Conservation (phyloP, 2,888 invertebrate genomes). For the Formica aserva region DNA sequence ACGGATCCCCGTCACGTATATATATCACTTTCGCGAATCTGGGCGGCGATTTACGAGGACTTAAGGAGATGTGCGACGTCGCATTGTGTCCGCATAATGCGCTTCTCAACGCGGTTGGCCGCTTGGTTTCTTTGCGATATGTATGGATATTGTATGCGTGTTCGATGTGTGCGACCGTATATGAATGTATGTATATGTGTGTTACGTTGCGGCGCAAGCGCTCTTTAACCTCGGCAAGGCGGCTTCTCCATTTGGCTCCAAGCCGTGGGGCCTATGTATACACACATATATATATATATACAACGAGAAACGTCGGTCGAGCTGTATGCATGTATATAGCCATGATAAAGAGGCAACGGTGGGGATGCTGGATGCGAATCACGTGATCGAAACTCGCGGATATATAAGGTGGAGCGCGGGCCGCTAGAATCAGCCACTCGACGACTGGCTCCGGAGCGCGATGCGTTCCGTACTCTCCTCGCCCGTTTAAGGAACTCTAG, state of each 20-base stretch:
- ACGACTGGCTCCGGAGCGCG: slow-evolving; percentile 77
- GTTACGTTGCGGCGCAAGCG: slow-evolving; percentile 58
- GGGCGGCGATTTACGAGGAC: slow-evolving; percentile 55
- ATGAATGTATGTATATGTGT: background rate
- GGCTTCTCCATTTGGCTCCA: slow-evolving; percentile 47
- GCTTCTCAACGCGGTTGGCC: slow-evolving; percentile 31
- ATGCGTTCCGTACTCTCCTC: slow-evolving; percentile 39
- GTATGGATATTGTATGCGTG: background rate
- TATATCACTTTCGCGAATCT: slow-evolving; percentile 51
- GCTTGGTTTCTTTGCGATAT: slow-evolving; percentile 27
- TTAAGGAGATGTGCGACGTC: slow-evolving; percentile 45
- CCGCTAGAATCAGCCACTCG: slow-evolving; percentile 80
- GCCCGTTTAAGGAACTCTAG: slow-evolving; percentile 16
- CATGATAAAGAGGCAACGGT: slow-evolving; percentile 46
- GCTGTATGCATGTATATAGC: slow-evolving; percentile 20
- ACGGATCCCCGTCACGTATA: background rate
- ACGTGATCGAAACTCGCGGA: slow-evolving; percentile 77
- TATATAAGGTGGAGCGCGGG: slow-evolving; percentile 79
- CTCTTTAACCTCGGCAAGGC: slow-evolving; percentile 51
- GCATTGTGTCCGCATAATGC: slow-evolving; percentile 60
- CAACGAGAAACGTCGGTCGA: background rate
- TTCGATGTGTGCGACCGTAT: background rate
- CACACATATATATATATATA: background rate
- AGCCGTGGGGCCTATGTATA: background rate
- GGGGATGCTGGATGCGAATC: slow-evolving; percentile 60